A percentile compares a stretch with the other conserved stretches of the same genome.
phyloP scores from a whole-genome alignment of 1,140 invertebrate species.

The Chrysomallon squamiferum region DNA sequence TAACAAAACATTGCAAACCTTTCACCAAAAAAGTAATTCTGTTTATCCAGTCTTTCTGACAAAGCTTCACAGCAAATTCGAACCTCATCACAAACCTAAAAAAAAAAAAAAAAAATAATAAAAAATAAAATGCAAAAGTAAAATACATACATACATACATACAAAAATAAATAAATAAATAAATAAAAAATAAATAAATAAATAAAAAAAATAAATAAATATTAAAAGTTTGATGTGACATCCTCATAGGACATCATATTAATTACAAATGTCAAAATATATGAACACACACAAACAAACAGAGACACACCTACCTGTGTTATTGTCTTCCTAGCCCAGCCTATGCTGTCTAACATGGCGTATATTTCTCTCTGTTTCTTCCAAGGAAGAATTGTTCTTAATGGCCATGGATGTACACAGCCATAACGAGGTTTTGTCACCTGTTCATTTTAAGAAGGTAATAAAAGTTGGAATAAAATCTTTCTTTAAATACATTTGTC shows the following conservation, averaged over 20 bases:
- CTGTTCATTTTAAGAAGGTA: constrained; percentile 23
- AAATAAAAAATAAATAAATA: too few species aligned
- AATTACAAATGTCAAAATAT: too few species aligned
- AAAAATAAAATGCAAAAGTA: too few species aligned
- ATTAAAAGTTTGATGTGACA: too few species aligned
- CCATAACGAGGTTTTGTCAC: constrained; percentile 85
- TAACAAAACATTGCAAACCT: constrained; percentile 57
- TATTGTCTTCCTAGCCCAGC: constrained; percentile 80
- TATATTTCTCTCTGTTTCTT: constrained; percentile 77
- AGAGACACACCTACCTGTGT: constrained; percentile 71
- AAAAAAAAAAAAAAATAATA: constrained; percentile 13
- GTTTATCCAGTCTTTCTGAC: constrained; percentile 80
- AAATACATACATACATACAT: too few species aligned
- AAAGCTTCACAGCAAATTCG: constrained; percentile 82
- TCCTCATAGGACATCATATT: too few species aligned
- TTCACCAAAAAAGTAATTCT: constrained; percentile 76
- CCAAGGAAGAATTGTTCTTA: constrained; percentile 83
- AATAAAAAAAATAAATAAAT: too few species aligned
- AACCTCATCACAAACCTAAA: constrained; percentile 77
- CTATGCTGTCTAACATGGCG: constrained; percentile 76
- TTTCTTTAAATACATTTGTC: too few species aligned
- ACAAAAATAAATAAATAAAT: too few species aligned
- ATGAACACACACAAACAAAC: not conserved
- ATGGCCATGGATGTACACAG: constrained; percentile 90
- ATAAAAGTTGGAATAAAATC: too few species aligned